These are phyloP conservation scores for Lutraria rhynchaena DNA, from an alignment of 1,140 invertebrate species.

Conservation along the genomic window DNA sequence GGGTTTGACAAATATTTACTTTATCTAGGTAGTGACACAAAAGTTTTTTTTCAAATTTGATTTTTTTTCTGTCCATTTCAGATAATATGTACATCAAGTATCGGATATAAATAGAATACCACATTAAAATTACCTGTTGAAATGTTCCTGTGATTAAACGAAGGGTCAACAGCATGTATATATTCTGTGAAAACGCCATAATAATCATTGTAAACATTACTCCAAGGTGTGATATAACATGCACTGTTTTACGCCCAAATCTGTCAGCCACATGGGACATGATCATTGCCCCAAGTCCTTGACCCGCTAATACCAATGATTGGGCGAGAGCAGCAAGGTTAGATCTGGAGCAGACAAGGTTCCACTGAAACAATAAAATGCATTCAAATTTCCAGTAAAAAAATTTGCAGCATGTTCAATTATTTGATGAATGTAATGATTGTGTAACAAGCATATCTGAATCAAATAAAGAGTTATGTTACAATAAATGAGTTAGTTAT, in stretches of 20 bases:
- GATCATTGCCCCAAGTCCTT: slow-evolving; percentile 89
- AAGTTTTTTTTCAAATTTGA: too few species aligned
- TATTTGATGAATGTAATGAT: too few species aligned
- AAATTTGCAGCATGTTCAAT: too few species aligned
- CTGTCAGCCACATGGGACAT: slow-evolving; percentile 86
- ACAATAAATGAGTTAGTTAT: too few species aligned
- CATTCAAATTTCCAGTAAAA: too few species aligned
- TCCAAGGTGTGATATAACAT: slow-evolving; percentile 57
- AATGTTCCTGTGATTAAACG: slow-evolving; percentile 64
- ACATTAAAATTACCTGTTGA: slow-evolving; percentile 61
- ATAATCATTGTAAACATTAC: slow-evolving; percentile 44
- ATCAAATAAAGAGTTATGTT: too few species aligned
- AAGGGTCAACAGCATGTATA: slow-evolving; percentile 56
- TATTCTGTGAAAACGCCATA: slow-evolving; percentile 60
- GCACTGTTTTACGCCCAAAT: slow-evolving; percentile 69
- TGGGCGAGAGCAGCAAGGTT: slow-evolving; percentile 88
- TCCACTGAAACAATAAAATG: slow-evolving; percentile 86
- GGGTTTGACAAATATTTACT: too few species aligned
- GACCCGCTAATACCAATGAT: slow-evolving; percentile 88
- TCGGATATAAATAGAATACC: neutral
- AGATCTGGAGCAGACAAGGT: slow-evolving; percentile 88
- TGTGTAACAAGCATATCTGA: too few species aligned
- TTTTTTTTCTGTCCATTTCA: too few species aligned
- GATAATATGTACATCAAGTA: too few species aligned
- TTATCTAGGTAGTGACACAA: too few species aligned